Conservation (phyloP, 2,888 invertebrate species). For the Parnassius mnemosyne region DNA sequence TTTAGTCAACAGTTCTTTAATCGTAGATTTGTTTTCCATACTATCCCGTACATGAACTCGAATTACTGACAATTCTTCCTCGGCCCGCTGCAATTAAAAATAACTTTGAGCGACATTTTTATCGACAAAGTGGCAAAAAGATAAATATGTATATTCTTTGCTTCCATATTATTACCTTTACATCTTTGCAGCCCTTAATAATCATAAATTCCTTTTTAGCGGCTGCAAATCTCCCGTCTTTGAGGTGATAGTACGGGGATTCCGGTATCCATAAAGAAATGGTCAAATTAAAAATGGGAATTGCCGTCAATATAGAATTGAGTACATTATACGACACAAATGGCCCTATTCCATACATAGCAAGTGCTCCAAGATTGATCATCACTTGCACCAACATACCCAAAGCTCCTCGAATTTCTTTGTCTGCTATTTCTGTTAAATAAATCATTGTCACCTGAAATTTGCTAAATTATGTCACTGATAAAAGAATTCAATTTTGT, state of each 20-base stretch:
- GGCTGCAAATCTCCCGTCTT: conserved; percentile 67
- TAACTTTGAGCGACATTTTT: background rate
- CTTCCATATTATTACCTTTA: conserved; percentile 47
- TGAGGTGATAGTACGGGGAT: conserved; percentile 82
- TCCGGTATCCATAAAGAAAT: conserved; percentile 81
- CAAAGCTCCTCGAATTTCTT: conserved; percentile 70
- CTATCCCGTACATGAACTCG: conserved; percentile 71
- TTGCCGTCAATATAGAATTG: conserved; percentile 65
- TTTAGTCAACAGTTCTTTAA: conserved; percentile 73
- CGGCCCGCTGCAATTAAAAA: conserved; percentile 53
- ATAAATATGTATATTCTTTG: too few relatives aligned
- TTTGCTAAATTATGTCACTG: background rate
- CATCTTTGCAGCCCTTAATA: conserved; percentile 67
- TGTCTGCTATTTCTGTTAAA: conserved; percentile 76
- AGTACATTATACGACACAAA: conserved; percentile 68
- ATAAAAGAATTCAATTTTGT: too few relatives aligned
- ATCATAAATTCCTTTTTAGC: conserved; percentile 67
- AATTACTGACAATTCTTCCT: conserved; percentile 59
- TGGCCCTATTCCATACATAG: conserved; percentile 70
- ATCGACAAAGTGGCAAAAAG: too few relatives aligned
- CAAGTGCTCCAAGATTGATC: conserved; percentile 68
- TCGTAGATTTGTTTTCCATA: conserved; percentile 74
- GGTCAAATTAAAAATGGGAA: conserved; percentile 71
- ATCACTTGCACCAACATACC: conserved; percentile 75
- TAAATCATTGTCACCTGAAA: conserved; percentile 77